Evolutionary conservation across 2,888 invertebrate genomes (phyloP).

Genomic region (Harmothoe impar): DNA sequence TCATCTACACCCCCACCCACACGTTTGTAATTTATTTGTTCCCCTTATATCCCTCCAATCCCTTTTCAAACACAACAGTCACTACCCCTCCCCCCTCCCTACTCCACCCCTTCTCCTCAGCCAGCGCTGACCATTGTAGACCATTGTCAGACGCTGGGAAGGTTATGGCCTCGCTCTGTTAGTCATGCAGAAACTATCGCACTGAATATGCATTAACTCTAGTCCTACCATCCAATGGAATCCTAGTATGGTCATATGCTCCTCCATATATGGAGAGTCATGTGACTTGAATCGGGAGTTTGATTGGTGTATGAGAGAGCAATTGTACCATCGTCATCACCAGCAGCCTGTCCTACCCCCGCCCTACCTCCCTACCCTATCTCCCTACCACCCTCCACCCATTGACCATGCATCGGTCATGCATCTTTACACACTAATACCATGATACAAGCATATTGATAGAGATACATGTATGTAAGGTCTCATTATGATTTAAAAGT

Average conservation of each 20-base stretch:
- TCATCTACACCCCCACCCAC: background rate
- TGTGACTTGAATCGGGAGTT: background rate
- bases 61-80: background rate
- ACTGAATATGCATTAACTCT: background rate
- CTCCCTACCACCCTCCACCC: too few species aligned
- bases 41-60: background rate
- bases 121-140: background rate
- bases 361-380: too few species aligned
- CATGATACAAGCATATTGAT: too few species aligned
- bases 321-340: too few species aligned
- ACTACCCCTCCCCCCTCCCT: background rate
- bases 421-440: too few species aligned
- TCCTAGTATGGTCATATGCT: background rate
- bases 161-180: background rate
- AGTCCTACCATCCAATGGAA: background rate
- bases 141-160: background rate
- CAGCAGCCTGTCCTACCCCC: too few species aligned
- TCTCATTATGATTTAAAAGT: too few species aligned
- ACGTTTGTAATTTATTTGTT: too few species aligned
- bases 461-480: too few species aligned
- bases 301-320: background rate
- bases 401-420: too few species aligned
- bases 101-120: background rate
- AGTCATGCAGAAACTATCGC: background rate
- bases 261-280: slow-evolving; percentile 13